Base-by-base conservation (phyloP, 1,140 invertebrate genomes). In the Lasaia peninsularis region DNA sequence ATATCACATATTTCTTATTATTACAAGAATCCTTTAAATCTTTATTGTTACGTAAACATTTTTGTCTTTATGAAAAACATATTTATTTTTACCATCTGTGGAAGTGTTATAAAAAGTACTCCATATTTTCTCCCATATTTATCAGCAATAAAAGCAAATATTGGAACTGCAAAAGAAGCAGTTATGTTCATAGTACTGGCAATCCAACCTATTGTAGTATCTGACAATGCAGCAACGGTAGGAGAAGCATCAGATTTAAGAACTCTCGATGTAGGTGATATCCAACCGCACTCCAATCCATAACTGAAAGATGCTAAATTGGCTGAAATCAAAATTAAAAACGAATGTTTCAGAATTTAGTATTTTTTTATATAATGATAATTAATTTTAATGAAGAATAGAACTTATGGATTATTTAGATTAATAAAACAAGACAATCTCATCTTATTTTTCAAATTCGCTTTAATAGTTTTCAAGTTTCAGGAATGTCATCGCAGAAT, bases 241-340 rank as follows among this genome's bases (percentile, higher is more conserved):
- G 40, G 40, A 20, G 40, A 44, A 11, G 9, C 18, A 18, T 20
- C 16, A 8, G 40, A 44, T 10, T 20, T 44, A 10, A 44, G 37
- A 20, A 44, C 4, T 44, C 18, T 44, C 0, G 37, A 44, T 10
- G 18, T 44, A 0, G 37, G 37, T 44, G 37, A 44, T 44, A 44
- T 44, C 37, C 37, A 44, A 44, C 37, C 37, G 11, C 16, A 44
- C 18, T 44, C 37, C 37, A 44, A 18, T 18, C 37, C 37, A 44
- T 44, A 44, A 44, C 16, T 20, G 0, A 44, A 12, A 44, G 37
- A 20, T 44, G 37, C 18, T 44, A 44, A 44, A 20, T 44, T 44
- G 3, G 16, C 37, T 44, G 37, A 5, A 44, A 44, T 10, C 2
- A 24, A n/a, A n/a, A n/a, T n/a, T n/a, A n/a, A n/a, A n/a, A n/a